These are phyloP conservation scores for Euleptes europaea DNA, from an alignment of 2,113 vertebrate species.

Conservation along the genomic window DNA sequence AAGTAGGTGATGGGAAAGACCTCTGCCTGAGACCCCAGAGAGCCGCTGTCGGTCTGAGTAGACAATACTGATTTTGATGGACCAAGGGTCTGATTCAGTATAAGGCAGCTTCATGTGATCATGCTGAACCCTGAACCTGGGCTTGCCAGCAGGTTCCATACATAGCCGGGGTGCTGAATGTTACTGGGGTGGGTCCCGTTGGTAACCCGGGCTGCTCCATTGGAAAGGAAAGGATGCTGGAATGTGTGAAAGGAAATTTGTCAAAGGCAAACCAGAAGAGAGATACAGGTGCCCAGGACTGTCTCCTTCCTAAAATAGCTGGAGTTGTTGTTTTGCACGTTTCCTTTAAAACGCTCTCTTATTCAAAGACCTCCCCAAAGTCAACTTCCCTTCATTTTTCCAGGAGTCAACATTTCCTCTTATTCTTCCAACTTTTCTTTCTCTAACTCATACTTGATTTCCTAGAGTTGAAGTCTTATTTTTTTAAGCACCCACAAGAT, in stretches of 20 bases:
- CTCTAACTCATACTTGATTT: background rate
- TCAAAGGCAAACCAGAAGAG: background rate
- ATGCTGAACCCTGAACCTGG: background rate
- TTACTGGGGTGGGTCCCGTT: background rate
- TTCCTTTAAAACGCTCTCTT: background rate
- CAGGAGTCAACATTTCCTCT: background rate
- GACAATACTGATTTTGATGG: no score
- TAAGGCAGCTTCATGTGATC: no score
- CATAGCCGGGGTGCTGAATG: background rate
- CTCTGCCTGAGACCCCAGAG: no score
- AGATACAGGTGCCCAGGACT: background rate
- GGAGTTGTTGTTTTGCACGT: background rate
- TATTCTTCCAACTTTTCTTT: background rate
- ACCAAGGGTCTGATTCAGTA: no score
- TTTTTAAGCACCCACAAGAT: background rate
- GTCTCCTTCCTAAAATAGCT: no score
- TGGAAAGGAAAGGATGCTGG: background rate
- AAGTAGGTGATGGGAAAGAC: no score
- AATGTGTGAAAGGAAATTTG: background rate
- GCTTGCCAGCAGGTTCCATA: background rate
- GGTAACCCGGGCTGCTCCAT: background rate
- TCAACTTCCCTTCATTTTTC: background rate
- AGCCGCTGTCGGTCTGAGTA: no score
- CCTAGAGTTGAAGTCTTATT: background rate
- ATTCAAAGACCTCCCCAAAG: background rate